Base-by-base conservation (phyloP, 2,888 invertebrate species). In the Latrodectus elegans region DNA sequence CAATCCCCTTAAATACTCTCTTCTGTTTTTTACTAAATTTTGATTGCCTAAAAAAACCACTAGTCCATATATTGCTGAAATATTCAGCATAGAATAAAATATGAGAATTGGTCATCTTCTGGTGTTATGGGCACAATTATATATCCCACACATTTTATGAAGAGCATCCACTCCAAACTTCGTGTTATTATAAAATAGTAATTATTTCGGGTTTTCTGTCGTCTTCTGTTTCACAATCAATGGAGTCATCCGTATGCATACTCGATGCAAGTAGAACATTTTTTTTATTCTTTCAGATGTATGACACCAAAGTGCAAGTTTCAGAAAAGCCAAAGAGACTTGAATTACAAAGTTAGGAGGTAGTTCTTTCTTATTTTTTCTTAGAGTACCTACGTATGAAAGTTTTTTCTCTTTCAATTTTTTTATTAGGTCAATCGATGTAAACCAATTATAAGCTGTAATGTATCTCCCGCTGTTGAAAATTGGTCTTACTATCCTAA, bases 191-290 rank as follows among this genome's bases (percentile, higher is more conserved):
- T 83, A 83, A 49, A 52, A 73, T n/a, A 12, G 17, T 67, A 22
- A 82, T 82, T 14, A 83, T 75, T 75, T 83, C 65, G 4, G 75
- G 75, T 26, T 83, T 75, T 83, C n/a, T 74, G 12, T 65, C 49
- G 14, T 74, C 22, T 17, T 17, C 65, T 1, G 76, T 76, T n/a
- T 22, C 26, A 2, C 11, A 9, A 76, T 76, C 76, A n/a, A 76
- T 76, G 15, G 76, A 22, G 17, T 76, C 75, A 75, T 65, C 60
- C 6, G 9, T 12, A 68, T 75, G 83, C 83, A 75, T 51, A 55
- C 71, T 68, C 17, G 75, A 71, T 51, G 64, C 68, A 15, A 70
- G 15, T 55, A 55, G 15, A 55, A 55, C 55, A 55, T 17, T 15
- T 75, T 83, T 83, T 8, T 75, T 51, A 8, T 75, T 75, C 49